phyloP scores from a whole-genome alignment of 2,113 vertebrate genomes.

The Sinocyclocheilus maitianheensis region DNA sequence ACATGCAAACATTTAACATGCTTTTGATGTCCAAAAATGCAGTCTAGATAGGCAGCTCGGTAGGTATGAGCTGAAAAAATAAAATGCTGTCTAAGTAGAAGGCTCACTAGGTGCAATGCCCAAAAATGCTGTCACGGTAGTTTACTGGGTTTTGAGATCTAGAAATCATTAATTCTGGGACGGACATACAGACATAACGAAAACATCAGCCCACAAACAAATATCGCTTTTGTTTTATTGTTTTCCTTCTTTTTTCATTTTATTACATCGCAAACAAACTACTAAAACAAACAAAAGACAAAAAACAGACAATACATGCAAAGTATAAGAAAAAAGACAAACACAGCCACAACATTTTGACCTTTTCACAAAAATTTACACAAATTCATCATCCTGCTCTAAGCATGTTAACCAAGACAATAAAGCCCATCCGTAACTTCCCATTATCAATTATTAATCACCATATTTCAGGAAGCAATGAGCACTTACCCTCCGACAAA shows the following conservation, averaged over 20 bases:
- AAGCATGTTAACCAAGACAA: background rate
- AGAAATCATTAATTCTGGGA: background rate
- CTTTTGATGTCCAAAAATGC: background rate
- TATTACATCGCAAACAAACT: background rate
- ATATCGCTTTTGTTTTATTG: background rate
- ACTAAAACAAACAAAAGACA: background rate
- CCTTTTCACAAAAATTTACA: background rate
- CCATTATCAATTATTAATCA: conserved; percentile 20
- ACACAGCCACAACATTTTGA: background rate
- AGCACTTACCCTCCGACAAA: conserved; percentile 44
- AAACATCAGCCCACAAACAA: background rate
- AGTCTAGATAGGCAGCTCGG: background rate
- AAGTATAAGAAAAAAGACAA: background rate
- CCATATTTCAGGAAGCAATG: conserved; percentile 15
- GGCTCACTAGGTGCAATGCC: background rate
- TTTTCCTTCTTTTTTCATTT: background rate
- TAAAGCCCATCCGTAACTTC: background rate
- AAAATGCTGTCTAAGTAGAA: background rate
- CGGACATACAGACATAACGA: background rate
- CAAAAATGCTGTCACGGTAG: background rate
- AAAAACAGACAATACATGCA: background rate
- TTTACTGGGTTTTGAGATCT: background rate
- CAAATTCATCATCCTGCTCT: background rate
- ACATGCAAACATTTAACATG: background rate
- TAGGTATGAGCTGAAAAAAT: background rate